These are phyloP conservation scores for Neoniphon sammara DNA, from an alignment of 2,797 vertebrate species.

Conservation along the genomic window DNA sequence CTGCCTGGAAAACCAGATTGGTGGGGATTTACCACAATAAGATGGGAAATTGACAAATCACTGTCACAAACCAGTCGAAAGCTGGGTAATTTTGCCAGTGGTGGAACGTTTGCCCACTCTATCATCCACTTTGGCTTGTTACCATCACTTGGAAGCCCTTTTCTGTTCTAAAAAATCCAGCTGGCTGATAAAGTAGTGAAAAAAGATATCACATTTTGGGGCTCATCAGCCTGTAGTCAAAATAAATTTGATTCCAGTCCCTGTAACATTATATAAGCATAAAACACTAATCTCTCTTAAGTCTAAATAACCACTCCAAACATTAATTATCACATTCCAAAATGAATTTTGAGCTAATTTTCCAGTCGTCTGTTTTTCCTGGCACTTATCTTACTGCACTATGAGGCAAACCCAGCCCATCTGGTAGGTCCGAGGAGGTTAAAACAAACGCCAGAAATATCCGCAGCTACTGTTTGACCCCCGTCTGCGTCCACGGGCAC, in stretches of 20 bases:
- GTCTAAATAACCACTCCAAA: too few relatives aligned
- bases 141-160: not conserved
- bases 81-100: too few relatives aligned
- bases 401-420: not conserved
- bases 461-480: conserved; percentile 39
- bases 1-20: not conserved
- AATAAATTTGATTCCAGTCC: not conserved
- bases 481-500: conserved; percentile 9
- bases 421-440: not conserved
- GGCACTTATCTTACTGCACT: not conserved
- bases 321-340: too few relatives aligned
- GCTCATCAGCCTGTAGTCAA: too few relatives aligned
- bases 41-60: too few relatives aligned
- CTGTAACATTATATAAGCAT: too few relatives aligned
- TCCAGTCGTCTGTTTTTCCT: not conserved
- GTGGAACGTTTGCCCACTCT: too few relatives aligned
- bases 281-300: too few relatives aligned
- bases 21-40: not conserved
- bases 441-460: conserved; percentile 24
- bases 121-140: too few relatives aligned
- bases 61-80: too few relatives aligned
- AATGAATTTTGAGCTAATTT: not conserved
- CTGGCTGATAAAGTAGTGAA: too few relatives aligned
- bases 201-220: too few relatives aligned
- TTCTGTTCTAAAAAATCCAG: not conserved